Conservation (phyloP, 1,140 invertebrate species). For the Drosophila leontia region DNA sequence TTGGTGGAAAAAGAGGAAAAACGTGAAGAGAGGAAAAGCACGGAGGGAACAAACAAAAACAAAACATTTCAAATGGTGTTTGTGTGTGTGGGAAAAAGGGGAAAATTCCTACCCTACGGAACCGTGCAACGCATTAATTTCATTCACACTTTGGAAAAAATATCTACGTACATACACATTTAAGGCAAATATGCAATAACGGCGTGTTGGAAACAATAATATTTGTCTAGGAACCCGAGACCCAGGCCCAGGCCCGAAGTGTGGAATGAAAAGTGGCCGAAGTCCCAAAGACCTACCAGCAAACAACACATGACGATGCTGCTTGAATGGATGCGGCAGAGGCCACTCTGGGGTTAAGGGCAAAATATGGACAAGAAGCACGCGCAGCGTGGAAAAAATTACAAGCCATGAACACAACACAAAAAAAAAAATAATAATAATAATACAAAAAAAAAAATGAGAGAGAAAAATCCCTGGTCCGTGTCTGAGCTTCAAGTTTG, state of each 20-base stretch:
- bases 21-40: slow-evolving; percentile 16
- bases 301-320: slow-evolving; percentile 32
- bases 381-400: slow-evolving; percentile 49
- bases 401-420: slow-evolving; percentile 12
- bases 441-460: too few relatives aligned
- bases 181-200: slow-evolving; percentile 82
- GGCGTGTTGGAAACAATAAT: slow-evolving; percentile 82
- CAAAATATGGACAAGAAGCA: slow-evolving; percentile 57
- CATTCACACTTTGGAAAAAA: slow-evolving; percentile 80
- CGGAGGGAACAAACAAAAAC: slow-evolving; percentile 52
- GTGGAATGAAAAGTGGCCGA: slow-evolving; percentile 22
- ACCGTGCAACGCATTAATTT: slow-evolving; percentile 79
- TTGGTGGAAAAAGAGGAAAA: slow-evolving; percentile 6
- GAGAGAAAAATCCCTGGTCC: too few relatives aligned
- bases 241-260: slow-evolving; percentile 18
- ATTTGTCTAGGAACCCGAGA: slow-evolving; percentile 78
- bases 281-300: slow-evolving; percentile 6
- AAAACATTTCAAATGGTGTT: slow-evolving; percentile 69
- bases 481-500: slow-evolving; percentile 25
- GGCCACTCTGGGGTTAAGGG: slow-evolving; percentile 45
- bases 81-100: slow-evolving; percentile 58
- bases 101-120: slow-evolving; percentile 59
- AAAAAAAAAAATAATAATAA: slow-evolving; percentile 1
- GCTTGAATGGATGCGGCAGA: slow-evolving; percentile 16
- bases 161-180: slow-evolving; percentile 56